Evolutionary conservation across 2,888 invertebrate genomes (phyloP), one percentile per base, ranked within the genome.

Genomic region (Diabrotica balteata): DNA sequence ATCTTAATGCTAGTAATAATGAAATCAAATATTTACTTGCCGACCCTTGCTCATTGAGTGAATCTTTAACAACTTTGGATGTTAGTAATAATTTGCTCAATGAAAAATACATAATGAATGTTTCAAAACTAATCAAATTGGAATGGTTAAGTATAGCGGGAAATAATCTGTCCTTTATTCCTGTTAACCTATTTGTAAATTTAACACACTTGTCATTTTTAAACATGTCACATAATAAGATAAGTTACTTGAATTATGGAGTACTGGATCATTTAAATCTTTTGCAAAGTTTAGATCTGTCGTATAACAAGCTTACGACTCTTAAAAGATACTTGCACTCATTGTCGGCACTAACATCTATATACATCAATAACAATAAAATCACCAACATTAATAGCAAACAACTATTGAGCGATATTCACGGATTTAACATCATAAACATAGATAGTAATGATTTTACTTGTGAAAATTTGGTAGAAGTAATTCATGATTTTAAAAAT

Each of bases 281-380:
- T 11, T 66, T 69, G 51, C 9, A 42, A 42, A 55, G 46, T 55
- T 46, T 69, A 47, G 68, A 69, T 46, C 11, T 69, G 17, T 62
- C 62, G 6, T 55, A 68, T n/a, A 68, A 68, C 51, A 54, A 60
- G n/a, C 11, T 68, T 7, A 60, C 7, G 9, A 49, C 59, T 9
- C 10, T 68, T 7, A 57, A 50, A 11, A 63, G 68, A 55, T 64
- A 54, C 52, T 64, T 64, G 45, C 57, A 68, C 22, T 45, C 55
- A 7, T 51, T 64, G 8, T 3, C 9, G 5, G 32, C 11, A n/a
- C 43, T 68, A 49, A 54, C 11, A 1, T 60, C 44, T n/a, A 32
- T 68, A 9, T 22, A 50, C 22, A 50, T 68, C 8, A 50, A 54
- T 22, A 22, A 55, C 8, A 68, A 68, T 50, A 49, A 64, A 43